These are phyloP conservation scores for Sphyrna mokarran DNA, from an alignment of 2,113 vertebrate genomes.

Conservation along the genomic window DNA sequence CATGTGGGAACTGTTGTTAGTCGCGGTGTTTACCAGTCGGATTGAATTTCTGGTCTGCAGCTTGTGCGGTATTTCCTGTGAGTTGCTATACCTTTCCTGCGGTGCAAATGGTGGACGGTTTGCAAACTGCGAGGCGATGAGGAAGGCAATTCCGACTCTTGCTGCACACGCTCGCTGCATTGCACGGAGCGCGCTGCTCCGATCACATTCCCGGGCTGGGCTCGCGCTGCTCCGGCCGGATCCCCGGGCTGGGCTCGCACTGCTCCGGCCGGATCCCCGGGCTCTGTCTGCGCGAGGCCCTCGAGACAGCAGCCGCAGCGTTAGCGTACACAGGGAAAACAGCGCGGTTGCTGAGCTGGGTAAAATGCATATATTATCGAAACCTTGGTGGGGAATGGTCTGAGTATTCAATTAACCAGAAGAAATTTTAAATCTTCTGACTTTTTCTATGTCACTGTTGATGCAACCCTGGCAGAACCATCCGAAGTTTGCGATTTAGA, in stretches of 20 bases:
- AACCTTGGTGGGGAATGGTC: too few relatives aligned
- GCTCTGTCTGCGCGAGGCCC: not conserved
- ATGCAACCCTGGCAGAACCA: too few relatives aligned
- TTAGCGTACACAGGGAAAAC: not conserved
- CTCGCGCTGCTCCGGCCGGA: not conserved
- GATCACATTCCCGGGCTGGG: not conserved
- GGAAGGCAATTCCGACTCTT: not conserved
- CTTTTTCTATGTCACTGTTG: too few relatives aligned
- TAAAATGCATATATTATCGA: not conserved
- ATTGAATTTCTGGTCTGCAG: not conserved
- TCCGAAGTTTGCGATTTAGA: too few relatives aligned
- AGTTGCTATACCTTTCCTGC: not conserved
- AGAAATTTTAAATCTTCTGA: too few relatives aligned
- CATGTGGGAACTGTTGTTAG: not conserved
- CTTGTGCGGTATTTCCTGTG: not conserved
- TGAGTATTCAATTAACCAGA: too few relatives aligned
- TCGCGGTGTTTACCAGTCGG: not conserved
- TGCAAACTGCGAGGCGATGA: not conserved
- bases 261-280: not conserved
- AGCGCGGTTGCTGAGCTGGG: not conserved
- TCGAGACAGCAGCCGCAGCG: not conserved
- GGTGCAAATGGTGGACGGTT: not conserved
- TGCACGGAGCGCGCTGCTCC: not conserved
- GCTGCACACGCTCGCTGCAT: not conserved
- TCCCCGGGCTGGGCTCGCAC: not conserved